Evolutionary conservation across 2,888 invertebrate genomes (phyloP).

Genomic region (Dasypogon diadema): DNA sequence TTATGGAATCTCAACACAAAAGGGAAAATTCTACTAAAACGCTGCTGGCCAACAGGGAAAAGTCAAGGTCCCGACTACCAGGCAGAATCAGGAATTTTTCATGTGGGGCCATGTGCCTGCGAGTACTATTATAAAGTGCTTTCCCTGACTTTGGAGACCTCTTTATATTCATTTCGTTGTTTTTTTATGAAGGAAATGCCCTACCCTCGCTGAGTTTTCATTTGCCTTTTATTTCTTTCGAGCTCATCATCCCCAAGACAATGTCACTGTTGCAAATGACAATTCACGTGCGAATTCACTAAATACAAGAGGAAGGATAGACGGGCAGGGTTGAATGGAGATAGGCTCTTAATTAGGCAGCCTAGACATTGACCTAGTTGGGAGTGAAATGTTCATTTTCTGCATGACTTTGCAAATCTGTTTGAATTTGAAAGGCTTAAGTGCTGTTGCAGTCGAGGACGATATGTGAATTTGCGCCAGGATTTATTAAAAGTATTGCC

Average conservation of each 20-base stretch:
- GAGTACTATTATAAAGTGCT: not conserved
- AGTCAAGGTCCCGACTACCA: slow-evolving; percentile 24
- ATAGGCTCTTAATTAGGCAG: slow-evolving; percentile 44
- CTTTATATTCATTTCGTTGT: slow-evolving; percentile 12
- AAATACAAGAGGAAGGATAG: not conserved
- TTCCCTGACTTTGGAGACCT: slow-evolving; percentile 33
- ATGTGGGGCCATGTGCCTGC: not conserved
- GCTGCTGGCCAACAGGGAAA: slow-evolving; percentile 37
- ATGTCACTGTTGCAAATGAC: slow-evolving; percentile 38
- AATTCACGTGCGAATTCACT: slow-evolving; percentile 16
- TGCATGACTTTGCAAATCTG: not conserved
- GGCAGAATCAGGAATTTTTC: not conserved
- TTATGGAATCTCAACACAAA: slow-evolving; percentile 37
- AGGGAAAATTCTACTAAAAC: slow-evolving; percentile 26
- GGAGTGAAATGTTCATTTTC: not conserved
- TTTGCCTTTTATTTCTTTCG: slow-evolving; percentile 14
- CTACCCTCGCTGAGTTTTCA: slow-evolving; percentile 27
- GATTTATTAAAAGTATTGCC: no score
- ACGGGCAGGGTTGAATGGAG: not conserved
- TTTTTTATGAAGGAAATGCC: slow-evolving; percentile 17
- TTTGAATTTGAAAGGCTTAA: not conserved
- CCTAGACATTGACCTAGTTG: slow-evolving; percentile 46
- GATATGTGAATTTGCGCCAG: no score
- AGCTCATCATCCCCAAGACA: slow-evolving; percentile 47
- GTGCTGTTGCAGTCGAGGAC: not conserved